Base-by-base conservation (phyloP, 2,113 vertebrate species). In the Corydoras maculifer region DNA sequence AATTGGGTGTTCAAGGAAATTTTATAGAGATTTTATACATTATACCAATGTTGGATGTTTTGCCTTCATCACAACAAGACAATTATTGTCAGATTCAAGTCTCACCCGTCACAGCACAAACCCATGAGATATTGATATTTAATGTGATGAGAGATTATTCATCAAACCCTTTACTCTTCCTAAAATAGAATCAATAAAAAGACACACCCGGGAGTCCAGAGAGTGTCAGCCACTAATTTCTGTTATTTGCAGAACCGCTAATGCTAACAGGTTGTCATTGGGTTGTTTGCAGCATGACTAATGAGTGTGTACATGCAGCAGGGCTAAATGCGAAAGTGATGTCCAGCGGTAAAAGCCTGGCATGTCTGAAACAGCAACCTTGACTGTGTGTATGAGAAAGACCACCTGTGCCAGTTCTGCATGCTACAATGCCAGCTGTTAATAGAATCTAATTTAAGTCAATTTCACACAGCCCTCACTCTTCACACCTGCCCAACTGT, bases 201-300 rank as follows among this genome's bases (percentile, higher is more conserved):
- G 31, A 25, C 11, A 25, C 11, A 13, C 8, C 30, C 32, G 49
- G 29, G 57, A 67, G 29, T 32, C 13, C 54, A 61, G 25, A 61
- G 25, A 31, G 53, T 18, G 29, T 25, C 49, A 49, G 10, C 15
- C 50, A 53, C 61, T 62, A 29, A 58, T 70, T 59, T 55, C n/a
- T 60, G 54, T 68, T 73, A 73, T 79, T 77, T 64, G 66, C 75
- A 62, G 58, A 73, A 70, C 69, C 60, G 70, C 70, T 75, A 75
- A 79, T 53, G 58, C 77, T 77, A 74, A 73, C 77, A 81, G 69
- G 55, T 65, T 60, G 75, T 69, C 13, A 72, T 65, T 75, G 69
- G 73, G 75, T 65, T 77, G 68, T 72, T 57, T 67, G 48, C 61
- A 54, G 62, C 54, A 69, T 54, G 35, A 25, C 73, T 75, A 78